Evolutionary conservation across 2,797 vertebrate genomes (phyloP), one percentile per base, ranked within the genome.

Genomic region (Gymnocypris eckloni): DNA sequence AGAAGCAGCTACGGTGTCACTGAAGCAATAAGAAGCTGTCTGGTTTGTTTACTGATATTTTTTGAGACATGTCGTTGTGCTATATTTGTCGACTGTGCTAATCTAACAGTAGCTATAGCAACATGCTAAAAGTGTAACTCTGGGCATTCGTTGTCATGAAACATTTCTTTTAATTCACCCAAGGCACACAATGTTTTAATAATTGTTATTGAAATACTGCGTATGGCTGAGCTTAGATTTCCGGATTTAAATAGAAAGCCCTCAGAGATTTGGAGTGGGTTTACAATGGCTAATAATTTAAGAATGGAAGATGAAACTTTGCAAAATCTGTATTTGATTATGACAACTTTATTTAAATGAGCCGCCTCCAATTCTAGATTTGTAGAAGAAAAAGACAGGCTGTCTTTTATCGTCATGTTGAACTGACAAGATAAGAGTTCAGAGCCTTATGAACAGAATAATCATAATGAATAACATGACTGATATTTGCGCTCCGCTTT

Each of bases 51-150:
- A 71, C 76, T 52, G 64, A 43, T 22, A 83, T 70, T 37, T 54
- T 41, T 72, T 64, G 45, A 41, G 41, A 73, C 16, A 28, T 13
- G 64, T 50, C 6, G 20, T 66, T 73, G 84, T 80, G 84, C 84
- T 80, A 79, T 83, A 83, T 70, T 84, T 84, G 76, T 43, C 18
- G 4, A 54, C 37, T n/a, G 20, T 39, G 73, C 48, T 77, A 64
- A 69, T 84, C 75, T 69, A 70, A 84, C 75, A 64, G 78, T 81
- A 85, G 78, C 77, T 66, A 85, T 85, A 80, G 84, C 84, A 85
- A 85, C 84, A 22, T 48, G 52, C 69, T 80, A 80, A 85, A 80
- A 81, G 50, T 39, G 52, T 39, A 79, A 52, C 76, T 79, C 52
- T 43, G 11, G 66, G 33, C 41, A 66, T 76, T 69, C 6, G 7